Conservation (phyloP, 37 sponge, comb jelly and placozoan genomes). For the Agelas oroides region DNA sequence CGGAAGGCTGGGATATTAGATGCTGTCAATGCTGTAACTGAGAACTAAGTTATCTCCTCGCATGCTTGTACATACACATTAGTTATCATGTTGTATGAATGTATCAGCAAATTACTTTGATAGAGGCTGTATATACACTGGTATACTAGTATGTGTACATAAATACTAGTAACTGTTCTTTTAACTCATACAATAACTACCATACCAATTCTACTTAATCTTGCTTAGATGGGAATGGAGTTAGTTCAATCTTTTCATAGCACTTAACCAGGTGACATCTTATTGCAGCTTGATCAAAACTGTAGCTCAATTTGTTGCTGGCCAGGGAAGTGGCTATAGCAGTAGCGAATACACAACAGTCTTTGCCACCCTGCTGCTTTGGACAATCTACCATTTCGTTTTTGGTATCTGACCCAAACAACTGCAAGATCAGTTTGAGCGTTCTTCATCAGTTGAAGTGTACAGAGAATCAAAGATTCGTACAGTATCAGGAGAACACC, state of each 20-base stretch:
- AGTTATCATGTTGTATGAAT: no score
- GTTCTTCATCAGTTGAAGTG: slow-evolving; percentile 24
- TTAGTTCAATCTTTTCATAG: slow-evolving; percentile 10
- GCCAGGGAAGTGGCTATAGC: slow-evolving; percentile 32
- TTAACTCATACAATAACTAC: no score
- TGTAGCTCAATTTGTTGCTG: background rate
- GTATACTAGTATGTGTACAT: no score
- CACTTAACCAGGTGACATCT: slow-evolving; percentile 42
- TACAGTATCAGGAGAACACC: background rate
- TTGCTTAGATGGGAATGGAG: slow-evolving; percentile 16
- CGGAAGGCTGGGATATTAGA: slow-evolving; percentile 29
- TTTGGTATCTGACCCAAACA: slow-evolving; percentile 12
- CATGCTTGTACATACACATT: no score
- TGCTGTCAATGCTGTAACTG: background rate
- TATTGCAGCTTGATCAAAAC: slow-evolving; percentile 27
- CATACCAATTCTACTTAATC: no score
- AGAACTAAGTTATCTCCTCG: no score
- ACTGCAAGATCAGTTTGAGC: background rate
- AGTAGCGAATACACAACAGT: slow-evolving; percentile 59
- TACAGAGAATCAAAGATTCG: slow-evolving; percentile 48
- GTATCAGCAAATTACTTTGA: no score
- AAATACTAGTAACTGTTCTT: no score
- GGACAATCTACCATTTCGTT: slow-evolving; percentile 6
- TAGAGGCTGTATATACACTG: no score
- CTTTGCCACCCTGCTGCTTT: slow-evolving; percentile 45